Percentiles rank a stretch among this genome's conserved stretches.
Evolutionary conservation across 1,140 invertebrate genomes (phyloP).

Genomic region (Hestina assimilis): DNA sequence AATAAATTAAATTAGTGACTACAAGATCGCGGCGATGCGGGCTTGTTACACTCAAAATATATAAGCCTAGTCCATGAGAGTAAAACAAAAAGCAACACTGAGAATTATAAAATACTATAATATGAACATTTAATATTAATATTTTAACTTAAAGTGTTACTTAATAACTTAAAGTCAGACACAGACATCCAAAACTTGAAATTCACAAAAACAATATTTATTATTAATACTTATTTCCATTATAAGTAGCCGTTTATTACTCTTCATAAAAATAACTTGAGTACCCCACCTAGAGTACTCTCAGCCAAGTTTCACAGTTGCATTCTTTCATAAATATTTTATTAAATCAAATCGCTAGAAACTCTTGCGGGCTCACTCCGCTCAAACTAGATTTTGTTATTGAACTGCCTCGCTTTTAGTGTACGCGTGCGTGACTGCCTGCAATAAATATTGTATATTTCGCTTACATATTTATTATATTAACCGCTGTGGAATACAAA

Average conservation of each 20-base stretch:
- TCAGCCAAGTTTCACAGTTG: slow-evolving; percentile 7
- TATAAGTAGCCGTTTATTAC: background rate
- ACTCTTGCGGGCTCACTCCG: slow-evolving; percentile 23
- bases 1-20: no score
- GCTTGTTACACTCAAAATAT: no score
- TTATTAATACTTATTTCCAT: no score
- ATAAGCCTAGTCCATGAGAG: no score
- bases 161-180: no score
- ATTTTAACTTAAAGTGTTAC: no score
- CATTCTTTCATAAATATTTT: slow-evolving; percentile 23
- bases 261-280: background rate
- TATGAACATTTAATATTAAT: no score
- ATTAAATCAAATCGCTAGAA: slow-evolving; percentile 27
- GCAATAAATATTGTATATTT: slow-evolving; percentile 24
- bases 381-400: slow-evolving; percentile 33
- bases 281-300: background rate
- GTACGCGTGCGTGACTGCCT: slow-evolving; percentile 21
- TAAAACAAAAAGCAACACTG: no score
- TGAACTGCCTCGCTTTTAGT: slow-evolving; percentile 28
- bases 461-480: slow-evolving; percentile 18
- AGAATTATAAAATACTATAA: no score
- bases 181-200: no score
- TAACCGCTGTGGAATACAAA: background rate
- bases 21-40: no score
- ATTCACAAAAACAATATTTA: no score